Evolutionary conservation across 2,797 vertebrate genomes (phyloP), one percentile per base, ranked within the genome.

Genomic region (Potorous gilbertii): DNA sequence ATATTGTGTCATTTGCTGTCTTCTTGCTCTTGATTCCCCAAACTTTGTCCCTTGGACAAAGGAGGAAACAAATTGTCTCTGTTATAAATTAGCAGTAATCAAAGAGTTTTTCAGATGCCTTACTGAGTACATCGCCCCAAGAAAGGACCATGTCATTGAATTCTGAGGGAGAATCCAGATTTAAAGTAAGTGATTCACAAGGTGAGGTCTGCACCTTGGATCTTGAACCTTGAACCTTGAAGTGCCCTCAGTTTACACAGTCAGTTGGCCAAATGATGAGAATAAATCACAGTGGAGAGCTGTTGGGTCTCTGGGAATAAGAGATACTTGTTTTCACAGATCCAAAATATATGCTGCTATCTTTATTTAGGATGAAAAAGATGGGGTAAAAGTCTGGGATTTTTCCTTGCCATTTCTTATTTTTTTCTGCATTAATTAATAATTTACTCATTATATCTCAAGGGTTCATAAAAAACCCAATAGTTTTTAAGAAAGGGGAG

Each of bases 11-110:
- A 94, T 96, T 93, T 97, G 95, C 97, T 98, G 96, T 62, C 74
- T 94, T 97, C 57, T 40, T 97, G 95, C 94, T 97, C 95, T 92
- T 98, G 55, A 97, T 97, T 97, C 96, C 97, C 46, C 97, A 95
- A 96, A 50, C 50, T 50, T 50, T 50, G 91, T 66, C 97, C 94
- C 96, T 91, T 94, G 57, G 96, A 96, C 95, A 96, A 14, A 87
- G 59, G 97, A 95, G 57, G 40, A 91, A 97, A 93, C 94, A 40
- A 96, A 59, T 92, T 96, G 90, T 95, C 12, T 95, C 94, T 62
- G 56, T 4, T 94, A 0, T 52, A 91, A 55, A 40, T 92, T 56
- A 91, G n/a, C 94, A 94, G 34, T 46, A 3, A 57, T 97, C 98
- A 97, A 90, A 97, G 66, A 95, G 18, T 3, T 95, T 4, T 91